A percentile compares a stretch with the other conserved stretches of the same genome.
These are phyloP conservation scores for Parelbella ahira DNA, from an alignment of 2,888 invertebrate species.

Conservation along the genomic window DNA sequence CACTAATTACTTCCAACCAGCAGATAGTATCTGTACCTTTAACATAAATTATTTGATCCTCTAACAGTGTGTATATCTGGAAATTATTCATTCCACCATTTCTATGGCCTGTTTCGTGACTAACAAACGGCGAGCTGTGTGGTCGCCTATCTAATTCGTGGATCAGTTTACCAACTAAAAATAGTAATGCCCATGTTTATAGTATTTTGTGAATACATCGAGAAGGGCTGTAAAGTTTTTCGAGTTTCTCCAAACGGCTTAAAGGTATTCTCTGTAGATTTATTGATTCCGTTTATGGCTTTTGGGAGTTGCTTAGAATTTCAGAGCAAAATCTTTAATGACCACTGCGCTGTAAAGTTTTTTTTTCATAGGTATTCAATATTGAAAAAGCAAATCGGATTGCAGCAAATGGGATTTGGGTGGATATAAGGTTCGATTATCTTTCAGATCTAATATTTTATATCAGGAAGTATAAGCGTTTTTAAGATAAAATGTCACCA, in stretches of 20 bases:
- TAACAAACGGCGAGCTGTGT: slow-evolving; percentile 21
- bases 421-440: too few relatives aligned
- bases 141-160: slow-evolving; percentile 18
- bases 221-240: slow-evolving; percentile 7
- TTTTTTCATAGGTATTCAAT: too few relatives aligned
- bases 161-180: slow-evolving; percentile 10
- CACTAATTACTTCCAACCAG: too few relatives aligned
- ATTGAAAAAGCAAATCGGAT: too few relatives aligned
- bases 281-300: slow-evolving; percentile 10
- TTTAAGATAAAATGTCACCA: too few relatives aligned
- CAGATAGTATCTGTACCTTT: too few relatives aligned
- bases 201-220: slow-evolving; percentile 3
- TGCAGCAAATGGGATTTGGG: too few relatives aligned
- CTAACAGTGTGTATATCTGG: slow-evolving; percentile 17
- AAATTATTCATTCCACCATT: slow-evolving; percentile 19
- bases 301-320: slow-evolving; percentile 12
- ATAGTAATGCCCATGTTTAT: slow-evolving; percentile 10
- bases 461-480: too few relatives aligned
- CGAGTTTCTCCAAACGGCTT: background rate
- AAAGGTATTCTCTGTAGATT: slow-evolving; percentile 2
- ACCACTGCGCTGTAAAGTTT: too few relatives aligned
- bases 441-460: too few relatives aligned
- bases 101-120: slow-evolving; percentile 22
- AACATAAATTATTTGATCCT: background rate
- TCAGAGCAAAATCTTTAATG: too few relatives aligned